Percentiles rank a stretch among this genome's conserved stretches.
phyloP scores from a whole-genome alignment of 2,888 invertebrate genomes.

The Petrolisthes cinctipes region DNA sequence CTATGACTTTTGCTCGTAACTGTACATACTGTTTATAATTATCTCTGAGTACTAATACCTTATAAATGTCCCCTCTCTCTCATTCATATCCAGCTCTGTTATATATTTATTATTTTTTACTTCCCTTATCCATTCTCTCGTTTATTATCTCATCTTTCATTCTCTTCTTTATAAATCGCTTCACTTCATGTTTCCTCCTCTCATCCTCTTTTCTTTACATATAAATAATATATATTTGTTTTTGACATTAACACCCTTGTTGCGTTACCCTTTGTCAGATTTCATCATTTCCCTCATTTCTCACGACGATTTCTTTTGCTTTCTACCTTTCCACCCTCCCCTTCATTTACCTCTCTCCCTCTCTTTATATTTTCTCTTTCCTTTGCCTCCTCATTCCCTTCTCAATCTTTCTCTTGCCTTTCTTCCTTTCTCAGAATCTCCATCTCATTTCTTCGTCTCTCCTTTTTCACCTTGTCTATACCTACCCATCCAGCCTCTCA shows the following conservation, averaged over 20 bases:
- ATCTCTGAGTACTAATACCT: not conserved
- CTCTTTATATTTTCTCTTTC: not conserved
- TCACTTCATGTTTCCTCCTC: slow-evolving; percentile 2
- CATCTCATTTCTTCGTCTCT: not conserved
- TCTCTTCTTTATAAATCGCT: slow-evolving; percentile 14
- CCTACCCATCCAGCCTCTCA: not conserved
- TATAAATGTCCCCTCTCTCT: not conserved
- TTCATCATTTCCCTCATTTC: not conserved
- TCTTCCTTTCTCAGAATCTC: not conserved
- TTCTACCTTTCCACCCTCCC: not conserved
- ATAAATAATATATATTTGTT: no score
- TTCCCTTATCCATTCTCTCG: not conserved
- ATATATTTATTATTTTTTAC: not conserved
- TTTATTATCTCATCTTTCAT: not conserved
- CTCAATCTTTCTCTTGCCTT: not conserved
- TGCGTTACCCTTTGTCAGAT: not conserved
- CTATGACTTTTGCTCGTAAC: no score
- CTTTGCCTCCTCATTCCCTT: not conserved
- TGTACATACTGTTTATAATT: not conserved
- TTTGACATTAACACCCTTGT: not conserved
- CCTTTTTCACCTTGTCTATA: not conserved
- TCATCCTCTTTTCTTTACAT: no score
- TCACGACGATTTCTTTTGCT: not conserved
- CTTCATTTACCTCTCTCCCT: not conserved
- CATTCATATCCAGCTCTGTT: not conserved